Evolutionary conservation across 2,113 vertebrate genomes (phyloP), one percentile per base, ranked within the genome.

Genomic region (Delphinapterus leucas): DNA sequence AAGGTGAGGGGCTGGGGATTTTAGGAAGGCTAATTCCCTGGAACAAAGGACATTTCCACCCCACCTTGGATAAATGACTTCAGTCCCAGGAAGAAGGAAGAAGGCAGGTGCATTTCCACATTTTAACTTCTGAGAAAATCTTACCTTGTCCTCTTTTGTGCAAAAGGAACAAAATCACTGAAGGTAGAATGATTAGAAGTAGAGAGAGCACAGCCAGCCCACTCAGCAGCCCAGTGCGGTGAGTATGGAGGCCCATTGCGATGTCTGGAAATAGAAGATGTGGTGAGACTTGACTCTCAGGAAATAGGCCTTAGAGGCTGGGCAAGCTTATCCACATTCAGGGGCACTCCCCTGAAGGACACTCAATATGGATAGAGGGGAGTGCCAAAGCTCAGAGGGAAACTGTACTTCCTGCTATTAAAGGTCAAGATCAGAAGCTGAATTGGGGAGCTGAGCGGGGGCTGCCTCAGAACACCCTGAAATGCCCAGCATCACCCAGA

Each of bases 251-350:
- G 41, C 61, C 53, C 38, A 10, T 2, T 4, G 21, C 0, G 0
- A 1, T 0, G 6, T 93, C 97, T 97, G 93, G 8, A 89, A 94
- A 92, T 9, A 77, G 73, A 98, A 93, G 68, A 28, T 44, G 33
- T 58, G 26, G 20, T 89, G 82, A 97, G 85, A 81, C 38, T 61
- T 47, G 11, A 61, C 26, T 96, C 25, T 73, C 17, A 70, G 92
- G 18, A 84, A 73, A 26, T 2, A 71, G 70, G 14, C 41, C 31
- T 15, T 15, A 2, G 36, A 74, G 31, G 18, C 74, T 68, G 63
- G 36, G n/a, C 5, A 81, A 31, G 15, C 31, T 82, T 88, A 76
- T 63, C 7, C 7, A 44, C 74, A 65, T 33, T 65, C 58, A 70
- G n/a, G 8, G n/a, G 28, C 67, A 74, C 44, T 49, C 49, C 49